Conservation (phyloP, 2,113 vertebrate genomes). For the Ceratotherium simum region DNA sequence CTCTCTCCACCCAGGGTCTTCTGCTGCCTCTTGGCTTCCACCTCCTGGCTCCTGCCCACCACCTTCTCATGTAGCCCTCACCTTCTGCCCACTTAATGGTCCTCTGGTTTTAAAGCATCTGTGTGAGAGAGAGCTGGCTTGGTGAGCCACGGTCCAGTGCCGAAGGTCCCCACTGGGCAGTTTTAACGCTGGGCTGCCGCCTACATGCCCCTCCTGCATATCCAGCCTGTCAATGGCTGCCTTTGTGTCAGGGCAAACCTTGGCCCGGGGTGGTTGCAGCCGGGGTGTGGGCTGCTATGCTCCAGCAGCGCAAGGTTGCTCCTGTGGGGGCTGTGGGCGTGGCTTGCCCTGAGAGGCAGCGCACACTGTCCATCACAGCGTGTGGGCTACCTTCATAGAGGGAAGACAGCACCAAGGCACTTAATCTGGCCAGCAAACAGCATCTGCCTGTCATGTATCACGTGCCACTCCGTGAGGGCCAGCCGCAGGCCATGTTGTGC, state of each 20-base stretch:
- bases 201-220: too few species aligned
- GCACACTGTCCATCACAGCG: neutral
- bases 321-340: neutral
- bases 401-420: neutral
- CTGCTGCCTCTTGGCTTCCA: neutral
- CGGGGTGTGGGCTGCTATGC: neutral
- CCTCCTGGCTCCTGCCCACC: neutral
- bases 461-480: neutral
- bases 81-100: neutral
- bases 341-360: neutral
- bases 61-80: neutral
- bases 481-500: neutral
- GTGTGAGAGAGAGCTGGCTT: accelerated
- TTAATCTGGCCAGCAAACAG: neutral
- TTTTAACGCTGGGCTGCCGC: neutral
- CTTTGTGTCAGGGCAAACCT: neutral
- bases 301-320: neutral
- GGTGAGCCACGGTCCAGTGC: neutral
- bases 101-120: neutral
- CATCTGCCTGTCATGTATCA: slow-evolving; percentile 1
- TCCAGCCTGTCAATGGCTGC: neutral
- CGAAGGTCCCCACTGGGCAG: neutral
- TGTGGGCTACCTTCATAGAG: neutral
- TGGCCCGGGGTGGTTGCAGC: neutral
- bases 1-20: neutral